A percentile compares a stretch with the other conserved stretches of the same genome.
These are phyloP conservation scores for Palythoa grandiflora DNA, from an alignment of 92 coral and sea anemone genomes.

Conservation along the genomic window DNA sequence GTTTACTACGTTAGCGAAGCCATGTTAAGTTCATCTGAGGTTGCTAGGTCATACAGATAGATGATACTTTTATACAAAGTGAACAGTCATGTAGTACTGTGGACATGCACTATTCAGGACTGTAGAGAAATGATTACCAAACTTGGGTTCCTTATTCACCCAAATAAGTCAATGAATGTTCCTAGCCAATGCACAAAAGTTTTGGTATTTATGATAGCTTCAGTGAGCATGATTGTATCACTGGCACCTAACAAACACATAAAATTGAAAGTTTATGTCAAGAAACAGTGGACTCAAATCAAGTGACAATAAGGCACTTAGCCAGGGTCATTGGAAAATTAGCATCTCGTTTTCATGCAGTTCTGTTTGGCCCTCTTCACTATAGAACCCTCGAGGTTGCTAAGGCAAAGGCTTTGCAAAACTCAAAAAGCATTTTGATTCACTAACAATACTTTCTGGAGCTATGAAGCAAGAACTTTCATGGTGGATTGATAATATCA, in stretches of 20 bases:
- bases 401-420: conserved; percentile 49
- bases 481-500: conserved; percentile 40
- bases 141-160: conserved; percentile 62
- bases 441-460: conserved; percentile 19
- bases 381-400: conserved; percentile 54
- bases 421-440: conserved; percentile 43
- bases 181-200: conserved; percentile 57
- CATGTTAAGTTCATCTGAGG: too few species aligned
- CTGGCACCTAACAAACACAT: conserved; percentile 49
- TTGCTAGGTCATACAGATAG: not conserved
- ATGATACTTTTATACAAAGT: too few species aligned
- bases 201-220: not conserved
- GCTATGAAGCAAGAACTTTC: conserved; percentile 38
- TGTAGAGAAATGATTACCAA: not conserved
- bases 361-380: conserved; percentile 45
- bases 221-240: conserved; percentile 15
- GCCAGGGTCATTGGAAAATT: conserved; percentile 48
- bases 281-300: conserved; percentile 19
- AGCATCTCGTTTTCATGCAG: conserved; percentile 53
- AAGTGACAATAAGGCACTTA: conserved; percentile 44
- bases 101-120: too few species aligned
- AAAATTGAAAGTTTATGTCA: conserved; percentile 50
- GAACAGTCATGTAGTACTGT: too few species aligned
- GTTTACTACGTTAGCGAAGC: too few species aligned
- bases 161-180: conserved; percentile 48